Base-by-base conservation (phyloP, 2,888 invertebrate genomes). In the Leucophora obtusa region DNA sequence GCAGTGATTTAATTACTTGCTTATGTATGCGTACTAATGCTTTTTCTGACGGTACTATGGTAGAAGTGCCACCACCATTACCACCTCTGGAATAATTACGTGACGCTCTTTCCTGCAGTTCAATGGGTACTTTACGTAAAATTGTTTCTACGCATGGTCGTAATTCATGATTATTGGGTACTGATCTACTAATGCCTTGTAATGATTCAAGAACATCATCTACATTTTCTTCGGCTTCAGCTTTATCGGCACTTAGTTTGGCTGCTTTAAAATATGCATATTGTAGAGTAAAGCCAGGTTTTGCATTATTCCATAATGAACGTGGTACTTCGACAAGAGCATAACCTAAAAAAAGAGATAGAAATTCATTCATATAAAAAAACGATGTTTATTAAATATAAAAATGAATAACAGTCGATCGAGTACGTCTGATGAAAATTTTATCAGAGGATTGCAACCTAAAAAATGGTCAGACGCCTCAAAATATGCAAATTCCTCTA, bases 311-410 rank as follows among this genome's bases (percentile, higher is more conserved):
- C 98, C 98, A 99, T 51, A 98, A 91, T 83, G 94, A 95, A 75
- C 98, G 93, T 0, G 96, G 97, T 3, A 99, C 96, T 91, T 99
- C 98, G 0, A 99, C 98, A 72, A 99, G 92, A 0, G 99, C 98
- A 91, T 99, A 98, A 33, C 96, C 93, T 87, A 65, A 11, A 38
- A 38, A 14, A 11, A 38, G 11, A 7, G 1, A 7, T 35, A 7
- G 8, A 24, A 24, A 24, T 24, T 24, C 2, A 24, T 24, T 4
- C 6, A 28, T 28, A 7, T 28, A 28, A 43, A 43, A 43, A 43
- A 14, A 43, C 2, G 11, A 2, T 28, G 2, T 33, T 28, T 59
- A 4, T 14, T 65, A 21, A 21, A 28, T 14, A 28, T 65, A 21
- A 21, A 21, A 21, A 21, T 3, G 4, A 21, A 21, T 21, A 21